phyloP scores from a whole-genome alignment of 2,888 invertebrate genomes.

The Brenthis daphne region DNA sequence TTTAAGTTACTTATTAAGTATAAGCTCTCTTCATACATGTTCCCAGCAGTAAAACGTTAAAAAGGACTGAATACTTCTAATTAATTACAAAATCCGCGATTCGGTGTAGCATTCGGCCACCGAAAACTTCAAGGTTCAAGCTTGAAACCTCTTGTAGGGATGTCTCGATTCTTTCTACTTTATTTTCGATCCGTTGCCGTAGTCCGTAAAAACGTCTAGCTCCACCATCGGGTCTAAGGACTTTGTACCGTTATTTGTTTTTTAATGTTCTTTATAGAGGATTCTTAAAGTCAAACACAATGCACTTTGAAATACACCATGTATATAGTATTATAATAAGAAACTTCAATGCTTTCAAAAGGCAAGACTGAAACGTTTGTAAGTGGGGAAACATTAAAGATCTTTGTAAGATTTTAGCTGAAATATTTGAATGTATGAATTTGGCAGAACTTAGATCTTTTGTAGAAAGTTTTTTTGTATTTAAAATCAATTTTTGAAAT shows the following conservation, averaged over 20 bases:
- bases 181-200: constrained; percentile 77
- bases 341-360: constrained; percentile 5
- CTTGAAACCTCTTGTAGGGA: constrained; percentile 77
- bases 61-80: neutral
- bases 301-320: constrained; percentile 24
- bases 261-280: constrained; percentile 41
- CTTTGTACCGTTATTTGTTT: constrained; percentile 48
- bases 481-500: too few species aligned
- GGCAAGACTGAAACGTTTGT: neutral
- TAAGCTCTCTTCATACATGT: too few species aligned
- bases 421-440: constrained; percentile 1
- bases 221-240: constrained; percentile 52
- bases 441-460: neutral
- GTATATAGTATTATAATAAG: constrained; percentile 20
- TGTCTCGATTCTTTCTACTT: constrained; percentile 78
- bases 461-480: too few species aligned
- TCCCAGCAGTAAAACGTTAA: too few species aligned
- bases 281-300: constrained; percentile 41
- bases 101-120: constrained; percentile 55
- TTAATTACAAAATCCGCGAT: constrained; percentile 19
- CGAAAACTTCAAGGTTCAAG: constrained; percentile 63
- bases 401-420: constrained; percentile 12
- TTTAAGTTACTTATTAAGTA: too few species aligned
- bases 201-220: constrained; percentile 74
- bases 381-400: constrained; percentile 8